Percentiles rank a stretch among this genome's conserved stretches.
Evolutionary conservation across 2,797 vertebrate genomes (phyloP).

Genomic region (Acipenser transmontanus): DNA sequence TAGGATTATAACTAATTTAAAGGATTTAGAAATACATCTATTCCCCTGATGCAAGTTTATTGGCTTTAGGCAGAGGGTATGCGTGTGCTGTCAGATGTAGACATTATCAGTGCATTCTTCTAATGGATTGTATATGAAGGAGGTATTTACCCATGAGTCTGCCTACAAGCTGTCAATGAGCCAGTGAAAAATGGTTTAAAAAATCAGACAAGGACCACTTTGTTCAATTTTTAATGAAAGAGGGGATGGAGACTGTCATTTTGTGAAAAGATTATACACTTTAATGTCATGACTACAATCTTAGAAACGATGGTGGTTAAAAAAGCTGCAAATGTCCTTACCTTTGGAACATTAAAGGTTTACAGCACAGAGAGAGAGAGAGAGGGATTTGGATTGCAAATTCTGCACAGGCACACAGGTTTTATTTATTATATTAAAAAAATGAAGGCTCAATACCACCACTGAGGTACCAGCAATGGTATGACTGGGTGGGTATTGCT

Average conservation of each 20-base stretch:
- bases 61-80: not conserved
- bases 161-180: not conserved
- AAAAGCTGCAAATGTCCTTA: slow-evolving; percentile 1
- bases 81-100: slow-evolving; percentile 1
- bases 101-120: not conserved
- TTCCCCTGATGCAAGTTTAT: not conserved
- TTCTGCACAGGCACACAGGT: too few species aligned
- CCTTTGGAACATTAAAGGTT: not conserved
- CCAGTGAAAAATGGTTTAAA: slow-evolving; percentile 7
- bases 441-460: too few species aligned
- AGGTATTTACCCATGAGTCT: not conserved
- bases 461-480: too few species aligned
- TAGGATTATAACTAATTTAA: not conserved
- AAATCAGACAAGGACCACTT: not conserved
- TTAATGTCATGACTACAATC: not conserved
- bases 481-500: too few species aligned
- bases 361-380: too few species aligned
- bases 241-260: slow-evolving; percentile 7
- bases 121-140: not conserved
- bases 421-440: too few species aligned
- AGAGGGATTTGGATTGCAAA: too few species aligned
- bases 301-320: not conserved
- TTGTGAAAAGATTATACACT: not conserved
- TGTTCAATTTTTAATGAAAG: not conserved
- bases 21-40: slow-evolving; percentile 9